These are phyloP conservation scores for Setophaga kirtlandii DNA, from an alignment of 2,113 vertebrate species.

Conservation along the genomic window DNA sequence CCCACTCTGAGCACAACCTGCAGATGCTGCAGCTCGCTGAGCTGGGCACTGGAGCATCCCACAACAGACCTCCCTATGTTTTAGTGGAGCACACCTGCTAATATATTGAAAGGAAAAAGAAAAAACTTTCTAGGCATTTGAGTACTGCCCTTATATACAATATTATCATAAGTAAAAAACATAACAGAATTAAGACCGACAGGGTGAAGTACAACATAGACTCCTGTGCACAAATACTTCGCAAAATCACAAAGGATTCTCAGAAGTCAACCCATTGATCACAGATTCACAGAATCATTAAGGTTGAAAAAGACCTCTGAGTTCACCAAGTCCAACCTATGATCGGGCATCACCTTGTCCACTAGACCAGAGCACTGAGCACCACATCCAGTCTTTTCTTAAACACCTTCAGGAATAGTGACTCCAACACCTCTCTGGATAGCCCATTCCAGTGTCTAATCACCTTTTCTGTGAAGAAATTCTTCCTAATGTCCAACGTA, in stretches of 20 bases:
- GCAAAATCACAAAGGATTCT: background rate
- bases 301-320: background rate
- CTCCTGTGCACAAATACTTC: background rate
- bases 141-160: background rate
- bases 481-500: background rate
- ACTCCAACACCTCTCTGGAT: background rate
- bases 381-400: background rate
- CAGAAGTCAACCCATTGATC: background rate
- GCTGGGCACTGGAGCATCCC: background rate
- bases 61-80: background rate
- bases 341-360: fast-evolving
- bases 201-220: background rate
- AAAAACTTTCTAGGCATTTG: background rate
- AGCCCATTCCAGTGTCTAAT: background rate
- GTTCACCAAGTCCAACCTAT: background rate
- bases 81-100: background rate
- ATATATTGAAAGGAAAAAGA: background rate
- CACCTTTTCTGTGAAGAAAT: background rate
- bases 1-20: background rate
- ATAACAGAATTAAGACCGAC: background rate
- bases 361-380: background rate
- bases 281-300: background rate
- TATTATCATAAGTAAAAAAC: background rate
- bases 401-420: background rate
- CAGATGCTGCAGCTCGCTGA: background rate